These are phyloP conservation scores for Natrix natrix DNA, from an alignment of 2,797 vertebrate genomes.

Conservation along the genomic window DNA sequence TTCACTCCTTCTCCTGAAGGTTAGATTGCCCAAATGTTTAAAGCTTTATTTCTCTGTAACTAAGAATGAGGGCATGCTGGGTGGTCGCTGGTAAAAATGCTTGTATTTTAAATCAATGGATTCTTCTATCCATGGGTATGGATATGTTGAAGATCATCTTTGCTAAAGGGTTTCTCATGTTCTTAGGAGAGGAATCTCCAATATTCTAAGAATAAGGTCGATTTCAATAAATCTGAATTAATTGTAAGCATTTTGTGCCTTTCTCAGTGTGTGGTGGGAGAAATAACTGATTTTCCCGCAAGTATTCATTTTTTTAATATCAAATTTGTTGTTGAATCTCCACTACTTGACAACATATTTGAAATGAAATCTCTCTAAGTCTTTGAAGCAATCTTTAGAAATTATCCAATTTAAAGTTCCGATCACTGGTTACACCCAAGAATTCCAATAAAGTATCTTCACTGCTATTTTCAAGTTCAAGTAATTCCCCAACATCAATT, in stretches of 20 bases:
- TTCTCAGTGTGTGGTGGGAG: not conserved
- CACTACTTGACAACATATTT: not conserved
- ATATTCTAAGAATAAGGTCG: not conserved
- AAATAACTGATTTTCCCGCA: not conserved
- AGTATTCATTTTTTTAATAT: not conserved
- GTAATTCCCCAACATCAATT: not conserved
- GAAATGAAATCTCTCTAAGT: not conserved
- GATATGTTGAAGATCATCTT: not conserved
- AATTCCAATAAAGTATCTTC: not conserved
- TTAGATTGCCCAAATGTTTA: not conserved
- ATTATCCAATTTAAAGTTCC: not conserved
- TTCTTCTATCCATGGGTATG: not conserved
- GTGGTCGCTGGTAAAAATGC: not conserved
- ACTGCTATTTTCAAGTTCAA: not conserved
- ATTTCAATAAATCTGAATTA: not conserved
- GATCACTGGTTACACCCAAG: not conserved
- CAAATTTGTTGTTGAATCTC: not conserved
- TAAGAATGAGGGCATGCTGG: not conserved
- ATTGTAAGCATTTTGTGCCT: not conserved
- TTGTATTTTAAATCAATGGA: not conserved
- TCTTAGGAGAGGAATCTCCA: not conserved
- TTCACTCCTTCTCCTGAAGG: not conserved
- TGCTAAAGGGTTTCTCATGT: not conserved
- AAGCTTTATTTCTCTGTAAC: not conserved
- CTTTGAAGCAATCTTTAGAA: not conserved